These are phyloP conservation scores for Festucalex cinctus DNA, from an alignment of 2,113 vertebrate species.

Conservation along the genomic window DNA sequence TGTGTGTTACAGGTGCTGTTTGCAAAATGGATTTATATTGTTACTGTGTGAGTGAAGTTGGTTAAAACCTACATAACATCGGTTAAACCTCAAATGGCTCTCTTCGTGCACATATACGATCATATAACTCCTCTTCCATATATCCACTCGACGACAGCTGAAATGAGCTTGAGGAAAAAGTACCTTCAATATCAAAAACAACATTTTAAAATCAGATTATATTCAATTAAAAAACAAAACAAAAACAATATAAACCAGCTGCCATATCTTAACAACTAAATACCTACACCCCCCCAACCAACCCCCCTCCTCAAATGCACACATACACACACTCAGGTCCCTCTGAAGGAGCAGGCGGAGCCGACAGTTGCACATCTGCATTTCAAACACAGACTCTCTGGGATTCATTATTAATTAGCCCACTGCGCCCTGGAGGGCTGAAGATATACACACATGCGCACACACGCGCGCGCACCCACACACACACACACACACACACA, in stretches of 20 bases:
- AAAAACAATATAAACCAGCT: constrained; percentile 10
- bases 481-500: constrained; percentile 25
- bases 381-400: constrained; percentile 98
- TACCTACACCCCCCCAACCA: too few species aligned
- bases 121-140: constrained; percentile 39
- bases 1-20: constrained; percentile 64
- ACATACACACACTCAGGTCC: constrained; percentile 48
- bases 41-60: constrained; percentile 49
- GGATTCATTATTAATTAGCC: constrained; percentile 99
- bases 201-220: constrained; percentile 18
- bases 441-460: constrained; percentile 78
- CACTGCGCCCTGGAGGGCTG: constrained; percentile 95
- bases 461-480: constrained; percentile 23
- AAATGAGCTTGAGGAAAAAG: constrained; percentile 15
- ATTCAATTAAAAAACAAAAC: background rate
- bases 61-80: constrained; percentile 63
- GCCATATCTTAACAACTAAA: constrained; percentile 32
- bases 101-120: constrained; percentile 36
- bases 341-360: constrained; percentile 90
- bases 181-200: background rate
- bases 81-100: constrained; percentile 67
- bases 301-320: background rate
- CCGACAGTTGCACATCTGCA: constrained; percentile 98
- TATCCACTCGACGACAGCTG: constrained; percentile 29
- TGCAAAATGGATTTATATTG: constrained; percentile 44